A percentile compares a stretch with the other conserved stretches of the same genome.
Evolutionary conservation across 2,888 invertebrate species (phyloP).

Genomic region (Cyrtodaria siliqua): DNA sequence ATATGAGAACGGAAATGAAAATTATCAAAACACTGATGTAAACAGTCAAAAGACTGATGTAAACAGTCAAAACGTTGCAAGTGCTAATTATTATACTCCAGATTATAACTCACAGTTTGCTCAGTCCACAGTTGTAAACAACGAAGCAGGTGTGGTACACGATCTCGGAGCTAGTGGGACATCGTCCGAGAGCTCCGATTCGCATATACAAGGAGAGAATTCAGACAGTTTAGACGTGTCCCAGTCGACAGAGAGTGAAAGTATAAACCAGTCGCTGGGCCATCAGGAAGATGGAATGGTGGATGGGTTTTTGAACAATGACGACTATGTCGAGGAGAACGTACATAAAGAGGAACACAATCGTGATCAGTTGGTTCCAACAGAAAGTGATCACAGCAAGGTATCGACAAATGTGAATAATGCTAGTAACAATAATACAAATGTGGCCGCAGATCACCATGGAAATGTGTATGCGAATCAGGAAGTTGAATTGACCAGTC

Average conservation of each 20-base stretch:
- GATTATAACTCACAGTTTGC: constrained; percentile 9
- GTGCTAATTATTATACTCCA: constrained; percentile 10
- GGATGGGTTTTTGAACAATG: constrained; percentile 24
- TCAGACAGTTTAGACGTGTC: constrained; percentile 40
- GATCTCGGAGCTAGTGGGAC: constrained; percentile 1
- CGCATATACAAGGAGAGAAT: constrained; percentile 17
- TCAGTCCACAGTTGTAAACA: not conserved
- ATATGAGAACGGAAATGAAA: constrained; percentile 9
- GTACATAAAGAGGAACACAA: constrained; percentile 13
- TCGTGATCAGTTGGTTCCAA: not conserved
- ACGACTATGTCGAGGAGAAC: constrained; percentile 43
- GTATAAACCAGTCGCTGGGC: constrained; percentile 50
- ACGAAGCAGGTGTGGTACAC: not conserved
- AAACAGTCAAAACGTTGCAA: constrained; percentile 22
- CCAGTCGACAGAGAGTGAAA: constrained; percentile 45
- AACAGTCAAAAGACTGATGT: constrained; percentile 4
- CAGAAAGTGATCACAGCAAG: not conserved
- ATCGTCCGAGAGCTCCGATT: not conserved
- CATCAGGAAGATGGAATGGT: constrained; percentile 20
- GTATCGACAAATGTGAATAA: not conserved
- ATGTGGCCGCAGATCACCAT: not conserved
- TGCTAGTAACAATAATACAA: constrained; percentile 9
- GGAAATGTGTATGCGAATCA: not conserved
- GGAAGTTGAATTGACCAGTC: constrained; percentile 14
- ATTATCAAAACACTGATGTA: not conserved